Evolutionary conservation across 2,888 invertebrate genomes (phyloP).

Genomic region (Dicyrtoma fusca): DNA sequence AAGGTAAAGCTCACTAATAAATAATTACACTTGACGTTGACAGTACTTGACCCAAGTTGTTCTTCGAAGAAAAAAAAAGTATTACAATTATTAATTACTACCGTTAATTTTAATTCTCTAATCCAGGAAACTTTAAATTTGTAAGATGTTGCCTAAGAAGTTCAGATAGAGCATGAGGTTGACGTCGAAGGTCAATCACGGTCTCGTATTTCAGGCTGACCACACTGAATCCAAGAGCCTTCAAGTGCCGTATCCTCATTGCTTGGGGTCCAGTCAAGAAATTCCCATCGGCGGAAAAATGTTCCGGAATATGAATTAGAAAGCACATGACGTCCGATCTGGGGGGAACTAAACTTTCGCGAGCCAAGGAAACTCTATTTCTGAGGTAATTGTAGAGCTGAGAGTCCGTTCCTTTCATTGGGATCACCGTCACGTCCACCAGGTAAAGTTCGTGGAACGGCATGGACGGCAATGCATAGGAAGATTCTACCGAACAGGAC

Average conservation of each 20-base stretch:
- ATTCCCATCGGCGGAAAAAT: conserved; percentile 66
- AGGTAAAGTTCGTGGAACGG: conserved; percentile 66
- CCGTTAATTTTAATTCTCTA: too few relatives aligned
- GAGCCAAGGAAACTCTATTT: neutral
- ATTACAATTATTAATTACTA: too few relatives aligned
- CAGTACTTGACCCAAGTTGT: too few relatives aligned
- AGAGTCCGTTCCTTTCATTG: conserved; percentile 59
- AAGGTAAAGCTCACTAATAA: too few relatives aligned
- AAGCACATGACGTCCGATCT: conserved; percentile 61
- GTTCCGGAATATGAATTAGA: conserved; percentile 69
- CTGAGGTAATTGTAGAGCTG: conserved; percentile 7
- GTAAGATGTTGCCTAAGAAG: too few relatives aligned
- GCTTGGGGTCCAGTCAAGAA: conserved; percentile 59
- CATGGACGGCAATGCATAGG: conserved; percentile 64
- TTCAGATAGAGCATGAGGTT: neutral
- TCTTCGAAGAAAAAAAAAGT: too few relatives aligned
- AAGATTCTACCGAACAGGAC: conserved; percentile 62
- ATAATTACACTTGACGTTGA: too few relatives aligned
- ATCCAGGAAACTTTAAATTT: too few relatives aligned
- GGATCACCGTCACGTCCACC: conserved; percentile 67
- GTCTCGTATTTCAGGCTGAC: conserved; percentile 65
- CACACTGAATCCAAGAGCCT: conserved; percentile 68
- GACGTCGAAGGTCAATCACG: neutral
- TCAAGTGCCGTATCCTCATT: conserved; percentile 66
- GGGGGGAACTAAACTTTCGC: conserved; percentile 7